Conservation (phyloP, 2,888 invertebrate genomes). For the Yponomeuta sedellus region DNA sequence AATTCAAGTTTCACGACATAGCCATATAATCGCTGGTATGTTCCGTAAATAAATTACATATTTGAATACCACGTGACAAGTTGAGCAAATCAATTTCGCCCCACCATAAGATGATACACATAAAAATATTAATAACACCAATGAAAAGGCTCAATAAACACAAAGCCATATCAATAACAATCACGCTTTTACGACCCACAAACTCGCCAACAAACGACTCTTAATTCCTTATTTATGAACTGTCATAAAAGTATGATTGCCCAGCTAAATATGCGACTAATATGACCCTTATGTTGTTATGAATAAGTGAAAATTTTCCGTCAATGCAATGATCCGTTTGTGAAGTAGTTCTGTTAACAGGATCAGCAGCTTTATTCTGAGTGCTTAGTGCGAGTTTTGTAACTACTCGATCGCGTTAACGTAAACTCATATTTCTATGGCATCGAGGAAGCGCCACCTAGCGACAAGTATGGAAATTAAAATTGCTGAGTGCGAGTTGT, state of each 20-base stretch:
- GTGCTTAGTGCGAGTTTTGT: too few relatives aligned
- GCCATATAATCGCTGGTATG: too few relatives aligned
- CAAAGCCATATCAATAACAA: not conserved
- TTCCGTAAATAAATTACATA: not conserved
- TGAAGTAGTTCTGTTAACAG: too few relatives aligned
- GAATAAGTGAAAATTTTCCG: not conserved
- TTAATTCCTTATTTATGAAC: slow-evolving; percentile 2
- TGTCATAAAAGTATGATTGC: not conserved
- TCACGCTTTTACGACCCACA: not conserved
- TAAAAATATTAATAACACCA: not conserved
- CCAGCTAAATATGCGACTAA: not conserved
- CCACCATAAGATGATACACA: not conserved
- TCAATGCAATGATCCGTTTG: not conserved
- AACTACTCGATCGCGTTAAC: too few relatives aligned
- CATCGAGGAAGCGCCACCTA: too few relatives aligned
- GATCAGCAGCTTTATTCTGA: too few relatives aligned
- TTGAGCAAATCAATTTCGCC: not conserved
- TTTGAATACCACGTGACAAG: not conserved
- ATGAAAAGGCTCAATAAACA: not conserved
- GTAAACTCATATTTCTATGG: too few relatives aligned
- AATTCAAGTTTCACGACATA: too few relatives aligned
- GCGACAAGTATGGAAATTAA: too few relatives aligned
- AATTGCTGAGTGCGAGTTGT: too few relatives aligned
- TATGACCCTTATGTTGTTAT: not conserved
- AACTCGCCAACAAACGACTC: not conserved